Evolutionary conservation across 2,888 invertebrate genomes (phyloP).

Genomic region (Rugalucina vietnamica): DNA sequence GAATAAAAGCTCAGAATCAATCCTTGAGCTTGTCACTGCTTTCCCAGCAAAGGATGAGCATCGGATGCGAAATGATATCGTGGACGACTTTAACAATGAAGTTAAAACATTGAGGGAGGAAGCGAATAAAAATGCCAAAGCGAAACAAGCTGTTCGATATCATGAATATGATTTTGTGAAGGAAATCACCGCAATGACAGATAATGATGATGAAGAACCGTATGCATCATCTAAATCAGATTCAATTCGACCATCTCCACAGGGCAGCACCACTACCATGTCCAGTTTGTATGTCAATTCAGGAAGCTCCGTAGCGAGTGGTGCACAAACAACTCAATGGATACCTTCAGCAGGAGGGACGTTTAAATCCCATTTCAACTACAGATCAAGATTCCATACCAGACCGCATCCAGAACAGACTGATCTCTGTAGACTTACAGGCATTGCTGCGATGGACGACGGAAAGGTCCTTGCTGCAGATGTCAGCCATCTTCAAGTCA

Average conservation of each 20-base stretch:
- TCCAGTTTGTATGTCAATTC: conserved; percentile 4
- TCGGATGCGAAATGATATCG: not conserved
- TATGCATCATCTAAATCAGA: not conserved
- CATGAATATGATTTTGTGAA: conserved; percentile 44
- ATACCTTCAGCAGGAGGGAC: not conserved
- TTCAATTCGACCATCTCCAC: not conserved
- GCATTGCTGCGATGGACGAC: conserved; percentile 45
- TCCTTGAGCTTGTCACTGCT: not conserved
- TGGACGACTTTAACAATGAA: not conserved
- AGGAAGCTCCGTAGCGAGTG: not conserved
- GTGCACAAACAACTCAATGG: not conserved
- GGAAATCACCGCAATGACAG: conserved; percentile 44
- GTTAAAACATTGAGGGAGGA: not conserved
- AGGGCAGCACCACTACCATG: not conserved
- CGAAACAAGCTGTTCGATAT: conserved; percentile 37
- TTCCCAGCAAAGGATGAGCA: not conserved
- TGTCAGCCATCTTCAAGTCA: conserved; percentile 54
- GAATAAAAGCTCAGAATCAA: not conserved
- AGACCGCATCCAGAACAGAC: conserved; percentile 54
- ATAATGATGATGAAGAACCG: conserved; percentile 2
- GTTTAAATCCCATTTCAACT: conserved; percentile 46
- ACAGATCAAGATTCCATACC: conserved; percentile 50
- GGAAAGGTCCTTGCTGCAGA: conserved; percentile 53
- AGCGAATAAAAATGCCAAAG: conserved; percentile 1
- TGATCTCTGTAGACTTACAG: conserved; percentile 51